Conservation (phyloP, 1,140 invertebrate genomes). For the Formica exsecta region DNA sequence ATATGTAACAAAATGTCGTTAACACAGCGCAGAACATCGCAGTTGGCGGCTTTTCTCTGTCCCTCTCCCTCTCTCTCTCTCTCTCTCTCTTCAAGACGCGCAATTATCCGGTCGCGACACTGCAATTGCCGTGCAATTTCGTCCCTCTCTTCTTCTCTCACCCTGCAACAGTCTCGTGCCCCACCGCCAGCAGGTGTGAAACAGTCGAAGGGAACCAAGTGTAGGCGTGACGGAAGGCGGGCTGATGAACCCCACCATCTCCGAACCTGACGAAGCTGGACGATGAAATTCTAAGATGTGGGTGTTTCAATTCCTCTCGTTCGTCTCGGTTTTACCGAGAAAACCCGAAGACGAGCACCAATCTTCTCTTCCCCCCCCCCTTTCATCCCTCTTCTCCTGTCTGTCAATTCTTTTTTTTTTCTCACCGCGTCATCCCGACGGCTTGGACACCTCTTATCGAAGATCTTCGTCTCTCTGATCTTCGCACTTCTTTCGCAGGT, state of each 20-base stretch:
- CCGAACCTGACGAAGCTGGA: conserved; percentile 11
- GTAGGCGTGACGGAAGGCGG: conserved; percentile 75
- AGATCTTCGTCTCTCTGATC: conserved; percentile 10
- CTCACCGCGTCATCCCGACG: conserved; percentile 1
- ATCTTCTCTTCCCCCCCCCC: conserved; percentile 14
- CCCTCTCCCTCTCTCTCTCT: neutral
- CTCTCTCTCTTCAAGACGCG: neutral
- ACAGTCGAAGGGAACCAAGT: conserved; percentile 27
- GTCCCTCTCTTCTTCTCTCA: neutral
- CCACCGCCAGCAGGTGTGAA: conserved; percentile 60
- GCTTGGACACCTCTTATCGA: conserved; percentile 5
- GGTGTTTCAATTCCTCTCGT: conserved; percentile 63
- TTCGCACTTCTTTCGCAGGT: conserved; percentile 13
- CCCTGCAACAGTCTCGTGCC: conserved; percentile 29
- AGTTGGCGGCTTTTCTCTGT: neutral
- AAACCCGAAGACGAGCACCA: conserved; percentile 30
- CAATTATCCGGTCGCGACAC: conserved; percentile 54
- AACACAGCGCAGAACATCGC: conserved; percentile 38
- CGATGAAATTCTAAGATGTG: conserved; percentile 56
- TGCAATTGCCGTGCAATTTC: conserved; percentile 54
- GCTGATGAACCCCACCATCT: conserved; percentile 52
- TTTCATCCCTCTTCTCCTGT: neutral
- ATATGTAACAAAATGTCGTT: conserved; percentile 23
- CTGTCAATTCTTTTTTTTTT: neutral
- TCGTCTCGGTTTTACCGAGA: conserved; percentile 7